Conservation (phyloP, 2,888 invertebrate species). For the Dione vanillae region DNA sequence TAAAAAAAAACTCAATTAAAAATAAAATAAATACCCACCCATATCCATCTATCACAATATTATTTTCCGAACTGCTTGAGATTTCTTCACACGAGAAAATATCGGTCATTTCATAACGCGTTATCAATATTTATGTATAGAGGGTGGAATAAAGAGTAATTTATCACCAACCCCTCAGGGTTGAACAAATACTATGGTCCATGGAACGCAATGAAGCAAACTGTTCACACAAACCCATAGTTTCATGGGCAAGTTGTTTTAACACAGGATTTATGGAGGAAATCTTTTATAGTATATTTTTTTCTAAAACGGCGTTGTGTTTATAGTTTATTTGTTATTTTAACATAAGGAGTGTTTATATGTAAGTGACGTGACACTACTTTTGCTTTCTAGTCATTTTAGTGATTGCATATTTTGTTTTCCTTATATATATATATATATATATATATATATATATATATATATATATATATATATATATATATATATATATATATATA, state of each 20-base stretch:
- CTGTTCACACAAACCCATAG: conserved; percentile 38
- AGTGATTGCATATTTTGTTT: too few relatives aligned
- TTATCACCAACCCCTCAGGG: conserved; percentile 29
- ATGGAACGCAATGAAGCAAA: conserved; percentile 39
- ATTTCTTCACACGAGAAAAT: neutral
- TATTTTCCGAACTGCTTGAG: neutral
- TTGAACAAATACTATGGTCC: conserved; percentile 28
- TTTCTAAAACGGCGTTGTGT: neutral
- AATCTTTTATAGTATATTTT: conserved; percentile 26
- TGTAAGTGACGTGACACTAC: too few relatives aligned
- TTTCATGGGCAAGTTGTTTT: conserved; percentile 44
- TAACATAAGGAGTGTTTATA: too few relatives aligned
- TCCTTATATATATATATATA: too few relatives aligned
- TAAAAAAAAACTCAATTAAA: too few relatives aligned
- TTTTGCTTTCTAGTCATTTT: too few relatives aligned
- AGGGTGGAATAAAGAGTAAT: conserved; percentile 20
- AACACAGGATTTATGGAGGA: conserved; percentile 42
- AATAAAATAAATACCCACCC: neutral
- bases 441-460: too few relatives aligned
- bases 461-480: too few relatives aligned
- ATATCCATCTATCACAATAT: neutral
- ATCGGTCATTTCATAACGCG: conserved; percentile 9
- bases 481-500: too few relatives aligned
- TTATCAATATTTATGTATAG: conserved; percentile 16
- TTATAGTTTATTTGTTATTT: neutral